Evolutionary conservation across 2,888 invertebrate genomes (phyloP).

Genomic region (Eupithecia pulchellata): DNA sequence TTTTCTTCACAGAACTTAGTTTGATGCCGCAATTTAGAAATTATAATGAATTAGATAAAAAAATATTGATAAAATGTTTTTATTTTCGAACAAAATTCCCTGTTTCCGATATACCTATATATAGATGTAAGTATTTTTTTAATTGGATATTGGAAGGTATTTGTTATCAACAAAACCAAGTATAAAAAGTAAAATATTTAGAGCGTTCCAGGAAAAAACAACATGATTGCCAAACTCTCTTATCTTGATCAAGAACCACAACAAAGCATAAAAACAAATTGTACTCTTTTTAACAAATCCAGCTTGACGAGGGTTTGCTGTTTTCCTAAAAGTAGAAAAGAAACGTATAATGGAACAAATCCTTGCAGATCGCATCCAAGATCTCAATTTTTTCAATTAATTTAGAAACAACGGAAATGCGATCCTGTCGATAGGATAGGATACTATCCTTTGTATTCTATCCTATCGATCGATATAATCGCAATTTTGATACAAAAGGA

Average conservation of each 20-base stretch:
- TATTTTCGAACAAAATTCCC: background rate
- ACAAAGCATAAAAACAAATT: conserved; percentile 79
- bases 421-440: conserved; percentile 26
- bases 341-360: conserved; percentile 74
- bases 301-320: conserved; percentile 78
- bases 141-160: background rate
- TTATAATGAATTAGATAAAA: background rate
- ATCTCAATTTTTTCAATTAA: conserved; percentile 67
- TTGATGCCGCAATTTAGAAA: background rate
- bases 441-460: too few relatives aligned
- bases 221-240: conserved; percentile 44
- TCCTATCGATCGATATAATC: too few relatives aligned
- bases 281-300: conserved; percentile 81
- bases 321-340: conserved; percentile 74
- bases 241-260: conserved; percentile 78
- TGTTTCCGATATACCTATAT: background rate
- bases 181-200: background rate
- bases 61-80: background rate
- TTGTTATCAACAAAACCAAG: background rate
- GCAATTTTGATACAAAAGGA: conserved; percentile 34
- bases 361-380: conserved; percentile 72
- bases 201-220: conserved; percentile 20
- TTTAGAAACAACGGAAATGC: conserved; percentile 52
- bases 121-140: background rate
- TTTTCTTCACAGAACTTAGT: conserved; percentile 17